Base-by-base conservation (phyloP, 2,113 vertebrate species). In the Atractosteus spatula region DNA sequence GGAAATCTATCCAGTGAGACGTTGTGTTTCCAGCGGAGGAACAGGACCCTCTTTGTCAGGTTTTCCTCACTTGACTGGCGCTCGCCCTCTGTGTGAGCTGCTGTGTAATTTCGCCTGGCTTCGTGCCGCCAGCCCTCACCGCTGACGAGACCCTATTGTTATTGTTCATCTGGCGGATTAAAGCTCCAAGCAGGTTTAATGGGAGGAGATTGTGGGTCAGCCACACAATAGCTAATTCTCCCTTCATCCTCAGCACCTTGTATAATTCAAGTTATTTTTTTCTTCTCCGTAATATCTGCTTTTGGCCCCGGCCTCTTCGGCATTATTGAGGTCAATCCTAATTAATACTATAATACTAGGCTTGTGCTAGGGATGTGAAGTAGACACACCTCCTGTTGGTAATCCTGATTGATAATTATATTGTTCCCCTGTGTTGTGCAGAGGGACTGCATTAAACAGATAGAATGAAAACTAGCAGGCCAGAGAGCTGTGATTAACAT, bases 161-260 rank as follows among this genome's bases (percentile, higher is more conserved):
- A 66, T 77, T 81, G 84, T 70, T 55, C 61, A 7, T 80, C 66
- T 2, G 54, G 62, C 78, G 79, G 79, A 80, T 84, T 84, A 71
- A 41, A 3, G 0, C 1, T 0, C 74, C 77, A 72, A 71, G 72
- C 4, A 3, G 63, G 66, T 80, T 76, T 80, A 81, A 77, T 73
- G 80, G 82, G 77, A 79, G 75, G 57, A 41, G 74, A 81, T 78
- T 57, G 68, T 0, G 11, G 78, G 80, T 79, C 2, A 5, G 80
- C 82, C 85, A 74, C 77, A 84, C 84, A 84, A 85, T 81, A 82
- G 75, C 80, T 70, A 75, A 80, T 74, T 82, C 81, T 78, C 7
- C 3, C 78, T 13, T 44, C 78, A 76, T 87, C 85, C 81, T 83
- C 75, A 75, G 76, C 71, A n/a, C 61, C 77, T 11, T 8, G 0